phyloP scores from a whole-genome alignment of 2,888 invertebrate genomes.

The Microdon myrmicae region DNA sequence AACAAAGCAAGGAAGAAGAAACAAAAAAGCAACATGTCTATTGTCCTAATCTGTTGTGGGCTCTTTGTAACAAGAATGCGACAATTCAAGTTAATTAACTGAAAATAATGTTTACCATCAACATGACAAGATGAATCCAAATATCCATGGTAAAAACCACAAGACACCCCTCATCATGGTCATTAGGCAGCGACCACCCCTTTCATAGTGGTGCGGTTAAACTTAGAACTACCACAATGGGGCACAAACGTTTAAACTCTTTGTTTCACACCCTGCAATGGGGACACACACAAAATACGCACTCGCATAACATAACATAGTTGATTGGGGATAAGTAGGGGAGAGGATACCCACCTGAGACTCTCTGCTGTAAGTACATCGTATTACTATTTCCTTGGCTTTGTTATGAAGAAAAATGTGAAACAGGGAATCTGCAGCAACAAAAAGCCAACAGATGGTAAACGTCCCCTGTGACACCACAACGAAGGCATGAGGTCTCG shows the following conservation, averaged over 20 bases:
- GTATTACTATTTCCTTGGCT: constrained; percentile 5
- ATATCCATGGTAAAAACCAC: constrained; percentile 42
- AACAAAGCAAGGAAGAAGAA: no score
- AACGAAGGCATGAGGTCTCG: constrained; percentile 18
- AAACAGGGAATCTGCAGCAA: constrained; percentile 34
- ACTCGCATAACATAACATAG: no score
- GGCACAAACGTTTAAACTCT: constrained; percentile 51
- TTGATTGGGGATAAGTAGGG: no score
- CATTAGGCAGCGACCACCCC: not conserved
- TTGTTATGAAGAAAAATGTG: constrained; percentile 4
- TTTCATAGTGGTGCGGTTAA: constrained; percentile 38
- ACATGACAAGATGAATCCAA: constrained; percentile 50
- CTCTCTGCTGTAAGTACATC: no score
- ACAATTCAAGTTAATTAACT: constrained; percentile 51
- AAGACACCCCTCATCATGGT: constrained; percentile 14
- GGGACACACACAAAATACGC: no score
- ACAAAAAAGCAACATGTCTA: no score
- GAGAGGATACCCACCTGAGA: no score
- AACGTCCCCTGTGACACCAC: not conserved
- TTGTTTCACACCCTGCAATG: no score
- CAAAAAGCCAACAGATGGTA: constrained; percentile 45
- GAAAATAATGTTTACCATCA: constrained; percentile 52
- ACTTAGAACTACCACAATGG: constrained; percentile 33
- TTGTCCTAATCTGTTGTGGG: no score
- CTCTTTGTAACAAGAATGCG: constrained; percentile 42